phyloP scores from a whole-genome alignment of 2,113 vertebrate genomes.

The Oxyruncus cristatus region DNA sequence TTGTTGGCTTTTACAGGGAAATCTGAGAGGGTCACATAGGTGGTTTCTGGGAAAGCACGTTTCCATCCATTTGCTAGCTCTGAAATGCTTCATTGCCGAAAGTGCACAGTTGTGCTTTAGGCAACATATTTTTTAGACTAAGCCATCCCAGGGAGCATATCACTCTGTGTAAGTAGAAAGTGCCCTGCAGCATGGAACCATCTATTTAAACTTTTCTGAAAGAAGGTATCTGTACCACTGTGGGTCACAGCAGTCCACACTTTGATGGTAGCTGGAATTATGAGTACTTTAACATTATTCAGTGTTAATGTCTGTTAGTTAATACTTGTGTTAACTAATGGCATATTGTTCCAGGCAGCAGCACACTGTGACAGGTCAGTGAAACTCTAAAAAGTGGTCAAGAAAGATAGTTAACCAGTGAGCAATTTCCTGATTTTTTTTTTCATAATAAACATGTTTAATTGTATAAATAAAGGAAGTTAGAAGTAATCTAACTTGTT shows the following conservation, averaged over 20 bases:
- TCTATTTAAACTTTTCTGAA: background rate
- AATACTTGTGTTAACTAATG: background rate
- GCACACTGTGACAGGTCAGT: background rate
- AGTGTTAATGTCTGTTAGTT: background rate
- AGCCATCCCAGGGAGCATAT: background rate
- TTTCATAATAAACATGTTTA: background rate
- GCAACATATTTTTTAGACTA: background rate
- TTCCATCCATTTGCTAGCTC: background rate
- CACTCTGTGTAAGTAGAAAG: background rate
- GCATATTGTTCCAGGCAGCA: background rate
- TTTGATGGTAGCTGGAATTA: background rate
- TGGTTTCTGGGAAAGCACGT: background rate
- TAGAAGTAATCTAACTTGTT: background rate
- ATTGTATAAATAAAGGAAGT: background rate
- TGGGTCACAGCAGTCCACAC: background rate
- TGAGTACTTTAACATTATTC: background rate
- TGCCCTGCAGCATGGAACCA: background rate
- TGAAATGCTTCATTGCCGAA: background rate
- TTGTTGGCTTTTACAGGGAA: background rate
- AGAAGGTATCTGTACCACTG: background rate
- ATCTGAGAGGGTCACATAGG: background rate
- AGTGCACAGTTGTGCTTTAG: background rate
- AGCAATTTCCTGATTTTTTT: background rate
- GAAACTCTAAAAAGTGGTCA: background rate
- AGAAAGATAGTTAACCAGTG: background rate